These are phyloP conservation scores for Porites lutea DNA, from an alignment of 64 coral and sea anemone species.

Conservation along the genomic window DNA sequence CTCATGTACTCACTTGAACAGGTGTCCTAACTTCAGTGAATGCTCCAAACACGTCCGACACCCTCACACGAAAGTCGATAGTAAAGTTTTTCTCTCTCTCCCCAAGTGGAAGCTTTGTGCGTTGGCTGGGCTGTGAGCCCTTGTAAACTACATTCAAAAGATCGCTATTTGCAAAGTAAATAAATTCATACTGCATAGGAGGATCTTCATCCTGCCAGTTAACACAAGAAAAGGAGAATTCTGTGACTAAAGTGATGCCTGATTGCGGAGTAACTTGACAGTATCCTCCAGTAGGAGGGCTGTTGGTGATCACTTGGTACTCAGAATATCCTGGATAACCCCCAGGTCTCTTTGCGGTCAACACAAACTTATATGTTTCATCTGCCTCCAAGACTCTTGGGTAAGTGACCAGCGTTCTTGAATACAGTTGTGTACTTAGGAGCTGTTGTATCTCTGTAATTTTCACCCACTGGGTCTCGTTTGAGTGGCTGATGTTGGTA, in stretches of 20 bases:
- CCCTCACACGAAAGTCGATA: constrained; percentile 21
- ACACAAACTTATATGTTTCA: background rate
- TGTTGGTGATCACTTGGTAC: constrained; percentile 15
- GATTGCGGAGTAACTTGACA: background rate
- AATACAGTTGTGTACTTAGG: constrained; percentile 10
- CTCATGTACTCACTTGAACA: constrained; percentile 19
- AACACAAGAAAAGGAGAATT: constrained; percentile 25
- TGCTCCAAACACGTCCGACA: constrained; percentile 23
- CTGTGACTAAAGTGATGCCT: constrained; percentile 21
- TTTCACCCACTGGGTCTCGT: background rate
- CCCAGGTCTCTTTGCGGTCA: background rate
- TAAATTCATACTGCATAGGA: constrained; percentile 37
- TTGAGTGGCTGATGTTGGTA: background rate
- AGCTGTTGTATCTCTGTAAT: background rate
- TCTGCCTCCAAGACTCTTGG: background rate
- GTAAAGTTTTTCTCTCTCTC: background rate
- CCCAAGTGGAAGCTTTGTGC: constrained; percentile 19
- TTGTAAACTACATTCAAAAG: constrained; percentile 24
- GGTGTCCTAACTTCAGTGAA: constrained; percentile 25
- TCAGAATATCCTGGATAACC: constrained; percentile 6
- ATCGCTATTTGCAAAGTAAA: background rate
- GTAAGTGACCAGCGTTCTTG: background rate
- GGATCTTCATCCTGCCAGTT: constrained; percentile 41
- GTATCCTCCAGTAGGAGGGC: background rate
- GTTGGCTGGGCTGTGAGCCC: background rate